Evolutionary conservation across 2,797 vertebrate genomes (phyloP).

Genomic region (Lagothrix lagotricha): DNA sequence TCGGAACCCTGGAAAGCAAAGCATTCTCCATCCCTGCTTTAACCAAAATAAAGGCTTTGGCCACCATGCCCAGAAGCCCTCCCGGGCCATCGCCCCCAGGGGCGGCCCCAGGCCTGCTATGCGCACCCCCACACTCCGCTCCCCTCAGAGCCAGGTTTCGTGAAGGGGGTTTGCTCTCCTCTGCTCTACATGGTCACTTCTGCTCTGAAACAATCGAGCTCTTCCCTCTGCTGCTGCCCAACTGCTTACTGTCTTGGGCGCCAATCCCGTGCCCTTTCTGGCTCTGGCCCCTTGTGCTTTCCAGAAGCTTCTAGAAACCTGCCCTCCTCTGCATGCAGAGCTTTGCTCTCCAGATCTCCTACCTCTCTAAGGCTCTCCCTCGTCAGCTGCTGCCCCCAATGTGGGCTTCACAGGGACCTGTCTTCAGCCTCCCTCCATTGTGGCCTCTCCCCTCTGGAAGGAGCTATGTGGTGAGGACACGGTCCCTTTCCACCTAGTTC

Average conservation of each 20-base stretch:
- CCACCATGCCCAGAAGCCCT: not conserved
- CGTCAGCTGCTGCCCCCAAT: not conserved
- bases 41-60: not conserved
- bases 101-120: not conserved
- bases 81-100: too few relatives aligned
- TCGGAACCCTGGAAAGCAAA: not conserved
- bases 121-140: accelerated
- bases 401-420: not conserved
- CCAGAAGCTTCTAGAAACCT: not conserved
- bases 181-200: not conserved
- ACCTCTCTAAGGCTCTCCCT: not conserved
- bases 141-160: too few relatives aligned
- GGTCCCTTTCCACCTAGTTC: not conserved
- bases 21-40: too few relatives aligned
- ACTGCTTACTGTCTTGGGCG: accelerated
- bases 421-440: not conserved
- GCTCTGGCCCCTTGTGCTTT: not conserved
- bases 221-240: not conserved
- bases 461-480: accelerated
- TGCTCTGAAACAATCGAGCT: too few relatives aligned
- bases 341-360: not conserved
- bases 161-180: not conserved
- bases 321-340: not conserved
- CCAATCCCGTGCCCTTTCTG: not conserved
- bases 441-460: not conserved